Conservation (phyloP, 2,113 vertebrate species). For the Coptodon bakossiorum region DNA sequence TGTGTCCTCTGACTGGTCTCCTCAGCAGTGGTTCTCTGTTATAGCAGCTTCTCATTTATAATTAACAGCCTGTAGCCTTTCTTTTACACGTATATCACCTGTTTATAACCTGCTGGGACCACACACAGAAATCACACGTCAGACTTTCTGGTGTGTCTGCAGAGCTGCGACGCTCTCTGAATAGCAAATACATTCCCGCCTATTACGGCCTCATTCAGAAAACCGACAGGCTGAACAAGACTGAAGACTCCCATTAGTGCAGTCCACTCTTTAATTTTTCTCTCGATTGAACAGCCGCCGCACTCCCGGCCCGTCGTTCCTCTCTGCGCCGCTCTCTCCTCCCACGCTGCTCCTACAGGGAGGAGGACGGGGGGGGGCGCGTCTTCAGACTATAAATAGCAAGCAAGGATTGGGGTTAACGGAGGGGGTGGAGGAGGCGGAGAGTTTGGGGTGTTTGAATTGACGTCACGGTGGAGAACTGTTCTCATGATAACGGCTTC, state of each 20-base stretch:
- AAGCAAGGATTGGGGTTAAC: constrained; percentile 43
- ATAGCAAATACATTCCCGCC: background rate
- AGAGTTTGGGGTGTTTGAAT: constrained; percentile 10
- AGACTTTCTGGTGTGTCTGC: background rate
- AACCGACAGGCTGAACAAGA: background rate
- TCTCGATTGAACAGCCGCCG: background rate
- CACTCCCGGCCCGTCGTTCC: background rate
- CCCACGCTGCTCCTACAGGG: constrained; percentile 5
- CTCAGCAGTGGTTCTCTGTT: background rate
- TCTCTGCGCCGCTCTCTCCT: background rate
- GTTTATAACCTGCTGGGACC: background rate
- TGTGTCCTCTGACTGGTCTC: background rate
- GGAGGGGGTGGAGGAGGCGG: background rate
- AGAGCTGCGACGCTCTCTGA: background rate
- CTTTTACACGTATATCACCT: background rate
- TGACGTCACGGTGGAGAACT: constrained; percentile 40
- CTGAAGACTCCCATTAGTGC: background rate
- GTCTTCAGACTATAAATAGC: constrained; percentile 53
- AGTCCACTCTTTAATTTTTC: background rate
- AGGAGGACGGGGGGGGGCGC: background rate
- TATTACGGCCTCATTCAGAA: background rate
- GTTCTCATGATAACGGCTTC: background rate
- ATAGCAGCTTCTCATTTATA: background rate
- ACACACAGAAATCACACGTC: background rate
- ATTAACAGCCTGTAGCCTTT: background rate